Base-by-base conservation (phyloP, 2,797 vertebrate species). In the Sphenodon punctatus region DNA sequence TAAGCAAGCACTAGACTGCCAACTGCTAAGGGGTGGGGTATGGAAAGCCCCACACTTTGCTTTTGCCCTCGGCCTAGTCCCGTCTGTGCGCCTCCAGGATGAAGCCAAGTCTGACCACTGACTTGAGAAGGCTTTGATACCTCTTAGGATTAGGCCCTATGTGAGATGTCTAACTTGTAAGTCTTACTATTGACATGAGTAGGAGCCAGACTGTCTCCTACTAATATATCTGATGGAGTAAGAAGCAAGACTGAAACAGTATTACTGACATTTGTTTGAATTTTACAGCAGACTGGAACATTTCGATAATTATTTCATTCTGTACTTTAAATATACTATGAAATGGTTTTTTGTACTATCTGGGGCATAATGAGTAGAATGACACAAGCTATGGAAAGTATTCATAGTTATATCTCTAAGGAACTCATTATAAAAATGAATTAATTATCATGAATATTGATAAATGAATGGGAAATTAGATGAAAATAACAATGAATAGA, bases 371-470 rank as follows among this genome's bases (percentile, higher is more conserved):
- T 51, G 42, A 59, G 73, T 75, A 19, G 67, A 87, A 66, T 59
- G 6, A 13, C 16, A 59, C 10, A 41, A 74, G 38, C 56, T 60
- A 49, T 70, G 19, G 63, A 51, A 87, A 80, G 75, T 39, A 85
- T 13, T 70, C 56, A 14, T 48, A 67, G 11, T 27, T 82, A 80
- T 89, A 85, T 68, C 27, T 46, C 78, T 30, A 11, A 1, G 65
- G 81, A 86, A 25, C 71, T 87, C 71, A 79, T 92, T 91, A 82
- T 66, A 80, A 81, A 83, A 65, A 73, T 38, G 34, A 86, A 81
- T 36, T 75, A 7, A 82, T 84, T 78, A 71, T 13, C n/a, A n/a
- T n/a, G n/a, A 38, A 53, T 45, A 76, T 45, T 43, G 23, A 74
- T 76, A 86, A 82, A 76, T 55, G 7, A 73, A 76, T 39, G 27